phyloP scores from a whole-genome alignment of 2,797 vertebrate genomes.

The Chelon labrosus region DNA sequence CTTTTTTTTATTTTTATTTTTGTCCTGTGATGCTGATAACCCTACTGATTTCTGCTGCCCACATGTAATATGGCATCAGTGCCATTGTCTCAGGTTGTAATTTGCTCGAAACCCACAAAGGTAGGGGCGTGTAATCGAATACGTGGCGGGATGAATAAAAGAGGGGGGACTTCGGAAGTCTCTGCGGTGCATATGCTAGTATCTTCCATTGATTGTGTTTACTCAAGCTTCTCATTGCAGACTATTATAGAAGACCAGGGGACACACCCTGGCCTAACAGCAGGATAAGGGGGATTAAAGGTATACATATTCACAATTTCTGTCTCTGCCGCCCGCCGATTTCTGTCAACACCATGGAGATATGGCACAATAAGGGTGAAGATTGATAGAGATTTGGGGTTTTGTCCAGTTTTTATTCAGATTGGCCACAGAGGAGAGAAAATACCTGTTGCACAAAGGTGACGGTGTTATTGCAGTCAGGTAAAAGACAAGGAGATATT shows the following conservation, averaged over 20 bases:
- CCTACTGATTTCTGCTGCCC: constrained; percentile 76
- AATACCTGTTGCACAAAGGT: background rate
- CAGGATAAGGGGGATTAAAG: constrained; percentile 82
- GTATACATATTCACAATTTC: constrained; percentile 75
- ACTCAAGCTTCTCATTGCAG: constrained; percentile 86
- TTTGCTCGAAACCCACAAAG: constrained; percentile 50
- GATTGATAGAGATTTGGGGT: background rate
- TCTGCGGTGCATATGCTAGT: constrained; percentile 73
- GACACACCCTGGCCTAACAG: constrained; percentile 80
- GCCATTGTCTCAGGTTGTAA: constrained; percentile 61
- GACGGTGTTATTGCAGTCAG: no score
- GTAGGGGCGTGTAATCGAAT: constrained; percentile 64
- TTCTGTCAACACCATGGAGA: constrained; percentile 53
- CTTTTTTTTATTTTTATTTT: constrained; percentile 3
- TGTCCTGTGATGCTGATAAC: constrained; percentile 81
- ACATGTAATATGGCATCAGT: constrained; percentile 64
- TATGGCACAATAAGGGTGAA: constrained; percentile 4
- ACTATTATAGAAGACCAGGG: constrained; percentile 81
- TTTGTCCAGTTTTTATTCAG: background rate
- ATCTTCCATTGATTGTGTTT: constrained; percentile 87
- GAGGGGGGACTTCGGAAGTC: constrained; percentile 54
- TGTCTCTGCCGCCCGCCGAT: constrained; percentile 50
- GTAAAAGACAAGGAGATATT: no score
- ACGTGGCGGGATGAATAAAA: constrained; percentile 52
- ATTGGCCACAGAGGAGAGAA: background rate